Conservation (phyloP, 2,888 invertebrate species). For the Agrochola macilenta region DNA sequence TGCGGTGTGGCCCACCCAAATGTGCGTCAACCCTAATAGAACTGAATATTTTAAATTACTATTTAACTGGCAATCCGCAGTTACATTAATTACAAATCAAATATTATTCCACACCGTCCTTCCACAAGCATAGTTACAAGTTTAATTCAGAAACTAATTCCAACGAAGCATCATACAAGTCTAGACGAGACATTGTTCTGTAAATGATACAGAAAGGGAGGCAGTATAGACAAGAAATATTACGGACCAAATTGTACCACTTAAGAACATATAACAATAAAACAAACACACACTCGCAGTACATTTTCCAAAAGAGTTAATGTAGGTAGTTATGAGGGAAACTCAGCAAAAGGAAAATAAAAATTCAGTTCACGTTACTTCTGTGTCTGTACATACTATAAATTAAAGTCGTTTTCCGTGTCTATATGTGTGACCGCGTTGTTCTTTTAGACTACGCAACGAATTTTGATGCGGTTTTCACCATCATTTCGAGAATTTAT, state of each 20-base stretch:
- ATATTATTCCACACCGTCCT: not conserved
- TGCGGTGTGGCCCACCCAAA: not conserved
- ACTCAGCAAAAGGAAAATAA: constrained; percentile 39
- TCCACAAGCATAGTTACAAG: not conserved
- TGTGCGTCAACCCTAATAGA: too few species aligned
- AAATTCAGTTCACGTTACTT: constrained; percentile 60
- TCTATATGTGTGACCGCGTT: too few species aligned
- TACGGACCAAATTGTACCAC: not conserved
- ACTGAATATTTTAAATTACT: not conserved
- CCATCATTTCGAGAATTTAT: too few species aligned
- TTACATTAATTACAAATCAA: not conserved
- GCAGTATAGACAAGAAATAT: constrained; percentile 3
- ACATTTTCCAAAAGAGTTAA: constrained; percentile 28
- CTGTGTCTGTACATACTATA: not conserved
- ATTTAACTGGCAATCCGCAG: not conserved
- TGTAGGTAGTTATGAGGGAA: constrained; percentile 25
- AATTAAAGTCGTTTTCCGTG: too few species aligned
- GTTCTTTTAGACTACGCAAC: too few species aligned
- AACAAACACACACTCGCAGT: constrained; percentile 12
- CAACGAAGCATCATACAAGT: not conserved
- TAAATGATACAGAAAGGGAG: not conserved
- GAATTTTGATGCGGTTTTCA: too few species aligned
- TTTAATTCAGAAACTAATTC: not conserved
- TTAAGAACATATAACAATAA: constrained; percentile 27
- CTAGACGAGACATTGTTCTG: too few species aligned